phyloP scores from a whole-genome alignment of 2,797 vertebrate genomes.

The Taeniopygia guttata region DNA sequence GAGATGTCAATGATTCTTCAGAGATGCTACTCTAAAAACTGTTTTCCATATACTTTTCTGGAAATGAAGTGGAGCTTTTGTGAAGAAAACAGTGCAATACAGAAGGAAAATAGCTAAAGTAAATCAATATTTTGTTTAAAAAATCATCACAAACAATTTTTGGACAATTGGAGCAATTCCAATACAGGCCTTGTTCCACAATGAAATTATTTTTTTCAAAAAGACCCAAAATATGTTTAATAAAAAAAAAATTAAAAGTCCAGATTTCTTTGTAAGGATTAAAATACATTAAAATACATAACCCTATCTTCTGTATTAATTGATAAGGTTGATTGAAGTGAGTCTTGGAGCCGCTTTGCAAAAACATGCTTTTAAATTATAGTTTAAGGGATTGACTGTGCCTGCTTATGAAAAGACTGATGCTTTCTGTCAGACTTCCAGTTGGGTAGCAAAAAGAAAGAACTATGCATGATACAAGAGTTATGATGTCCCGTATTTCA shows the following conservation, averaged over 20 bases:
- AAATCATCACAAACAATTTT: neutral
- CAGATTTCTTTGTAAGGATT: neutral
- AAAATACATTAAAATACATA: neutral
- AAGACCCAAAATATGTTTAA: neutral
- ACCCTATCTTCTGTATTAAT: neutral
- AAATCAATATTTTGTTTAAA: neutral
- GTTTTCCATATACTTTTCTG: neutral
- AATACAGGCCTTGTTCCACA: rapidly evolving
- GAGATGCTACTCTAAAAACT: neutral
- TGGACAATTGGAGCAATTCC: neutral
- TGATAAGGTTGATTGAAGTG: neutral
- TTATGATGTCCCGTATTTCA: neutral
- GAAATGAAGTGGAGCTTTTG: neutral
- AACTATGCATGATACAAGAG: rapidly evolving
- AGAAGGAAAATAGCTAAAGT: neutral
- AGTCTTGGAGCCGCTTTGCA: neutral
- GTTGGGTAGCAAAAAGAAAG: neutral
- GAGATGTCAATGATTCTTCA: neutral
- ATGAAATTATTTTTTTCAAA: neutral
- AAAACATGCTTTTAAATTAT: neutral
- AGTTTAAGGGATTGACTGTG: neutral
- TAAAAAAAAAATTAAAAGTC: neutral
- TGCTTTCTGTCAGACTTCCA: neutral
- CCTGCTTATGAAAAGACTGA: neutral
- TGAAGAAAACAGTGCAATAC: neutral